These are phyloP conservation scores for Drosophila kurseongensis DNA, from an alignment of 1,140 invertebrate genomes.

Conservation along the genomic window DNA sequence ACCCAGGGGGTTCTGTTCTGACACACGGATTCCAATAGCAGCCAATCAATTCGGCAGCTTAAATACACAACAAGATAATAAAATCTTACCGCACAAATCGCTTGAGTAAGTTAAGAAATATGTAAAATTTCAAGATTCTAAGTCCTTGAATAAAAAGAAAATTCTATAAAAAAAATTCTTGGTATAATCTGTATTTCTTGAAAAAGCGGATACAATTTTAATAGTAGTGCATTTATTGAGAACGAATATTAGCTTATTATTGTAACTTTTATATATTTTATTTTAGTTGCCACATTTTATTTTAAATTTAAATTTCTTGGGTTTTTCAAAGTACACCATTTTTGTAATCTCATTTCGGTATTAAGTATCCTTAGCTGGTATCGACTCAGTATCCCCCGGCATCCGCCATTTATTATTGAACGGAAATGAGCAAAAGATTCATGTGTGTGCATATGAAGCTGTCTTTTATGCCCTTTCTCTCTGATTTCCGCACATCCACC, in stretches of 20 bases:
- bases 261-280: not conserved
- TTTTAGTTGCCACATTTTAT: too few relatives aligned
- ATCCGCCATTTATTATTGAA: slow-evolving; percentile 63
- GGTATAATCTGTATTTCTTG: too few relatives aligned
- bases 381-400: slow-evolving; percentile 27
- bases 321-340: too few relatives aligned
- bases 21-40: slow-evolving; percentile 44
- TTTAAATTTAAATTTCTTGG: too few relatives aligned
- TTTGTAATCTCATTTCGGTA: too few relatives aligned
- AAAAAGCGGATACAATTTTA: too few relatives aligned
- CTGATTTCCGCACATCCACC: not conserved
- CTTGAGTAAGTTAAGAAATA: not conserved
- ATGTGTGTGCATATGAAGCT: slow-evolving; percentile 8
- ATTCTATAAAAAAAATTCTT: too few relatives aligned
- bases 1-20: slow-evolving; percentile 2
- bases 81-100: not conserved
- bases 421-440: slow-evolving; percentile 65
- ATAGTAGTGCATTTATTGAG: too few relatives aligned
- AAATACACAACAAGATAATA: slow-evolving; percentile 46
- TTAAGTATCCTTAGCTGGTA: slow-evolving; percentile 26
- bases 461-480: slow-evolving; percentile 6
- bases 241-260: not conserved
- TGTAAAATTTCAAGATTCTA: too few relatives aligned
- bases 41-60: slow-evolving; percentile 71
- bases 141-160: too few relatives aligned